Evolutionary conservation across 2,113 vertebrate species (phyloP).

Genomic region (Scalopus aquaticus): DNA sequence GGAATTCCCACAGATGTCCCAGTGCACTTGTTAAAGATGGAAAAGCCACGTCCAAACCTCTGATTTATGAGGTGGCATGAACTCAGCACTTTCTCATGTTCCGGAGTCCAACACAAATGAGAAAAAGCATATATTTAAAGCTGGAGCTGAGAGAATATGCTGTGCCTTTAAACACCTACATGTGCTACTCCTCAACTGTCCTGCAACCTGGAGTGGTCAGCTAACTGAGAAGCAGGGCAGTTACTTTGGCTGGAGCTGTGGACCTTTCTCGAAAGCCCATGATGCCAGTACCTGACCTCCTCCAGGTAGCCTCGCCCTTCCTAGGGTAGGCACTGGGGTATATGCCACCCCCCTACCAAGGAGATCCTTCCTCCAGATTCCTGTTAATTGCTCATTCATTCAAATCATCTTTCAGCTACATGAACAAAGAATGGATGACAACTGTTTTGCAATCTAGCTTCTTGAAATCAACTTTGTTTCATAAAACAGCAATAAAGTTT

Average conservation of each 20-base stretch:
- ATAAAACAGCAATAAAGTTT: not conserved
- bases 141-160: not conserved
- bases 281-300: not conserved
- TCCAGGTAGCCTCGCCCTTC: not conserved
- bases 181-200: not conserved
- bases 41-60: not conserved
- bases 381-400: not conserved
- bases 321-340: not conserved
- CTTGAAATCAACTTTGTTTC: not conserved
- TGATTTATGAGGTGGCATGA: not conserved
- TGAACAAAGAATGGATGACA: not conserved
- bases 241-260: not conserved
- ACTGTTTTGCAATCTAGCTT: not conserved
- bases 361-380: not conserved
- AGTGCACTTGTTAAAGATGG: not conserved
- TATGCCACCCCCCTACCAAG: not conserved
- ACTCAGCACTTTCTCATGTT: slow-evolving; percentile 23
- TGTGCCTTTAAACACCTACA: not conserved
- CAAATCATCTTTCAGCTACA: not conserved
- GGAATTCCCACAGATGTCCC: not conserved
- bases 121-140: not conserved
- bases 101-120: slow-evolving; percentile 26
- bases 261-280: not conserved
- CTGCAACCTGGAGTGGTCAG: not conserved
- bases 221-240: not conserved